Evolutionary conservation across 2,797 vertebrate species (phyloP).

Genomic region (Leuciscus waleckii): DNA sequence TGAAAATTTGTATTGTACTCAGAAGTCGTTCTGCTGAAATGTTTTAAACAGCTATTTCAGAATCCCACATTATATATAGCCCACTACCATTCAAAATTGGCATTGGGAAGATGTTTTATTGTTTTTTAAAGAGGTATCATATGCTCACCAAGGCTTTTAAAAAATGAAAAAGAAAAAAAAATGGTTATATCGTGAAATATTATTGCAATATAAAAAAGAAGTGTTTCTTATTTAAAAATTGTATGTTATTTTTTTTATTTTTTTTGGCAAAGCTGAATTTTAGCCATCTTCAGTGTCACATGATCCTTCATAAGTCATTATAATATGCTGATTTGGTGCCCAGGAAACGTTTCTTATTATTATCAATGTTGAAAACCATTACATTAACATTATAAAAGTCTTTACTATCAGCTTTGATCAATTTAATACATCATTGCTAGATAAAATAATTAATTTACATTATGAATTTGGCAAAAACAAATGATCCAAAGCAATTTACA

Average conservation of each 20-base stretch:
- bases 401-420: background rate
- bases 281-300: background rate
- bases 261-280: background rate
- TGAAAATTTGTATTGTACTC: background rate
- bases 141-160: background rate
- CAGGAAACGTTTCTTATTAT: too few species aligned
- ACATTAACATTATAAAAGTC: background rate
- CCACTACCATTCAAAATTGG: too few species aligned
- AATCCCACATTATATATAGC: background rate
- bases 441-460: background rate
- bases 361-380: too few species aligned
- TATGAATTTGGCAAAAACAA: background rate
- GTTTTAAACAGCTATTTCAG: background rate
- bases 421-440: background rate
- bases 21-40: background rate
- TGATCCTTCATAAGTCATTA: background rate
- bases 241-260: rapidly evolving
- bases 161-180: background rate
- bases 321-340: too few species aligned
- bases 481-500: background rate
- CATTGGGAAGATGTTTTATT: background rate
- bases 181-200: background rate
- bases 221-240: too few species aligned
- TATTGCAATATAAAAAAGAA: background rate
- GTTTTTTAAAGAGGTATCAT: background rate